Evolutionary conservation across 2,888 invertebrate species (phyloP).

Genomic region (Brachypalpus laphriformis): DNA sequence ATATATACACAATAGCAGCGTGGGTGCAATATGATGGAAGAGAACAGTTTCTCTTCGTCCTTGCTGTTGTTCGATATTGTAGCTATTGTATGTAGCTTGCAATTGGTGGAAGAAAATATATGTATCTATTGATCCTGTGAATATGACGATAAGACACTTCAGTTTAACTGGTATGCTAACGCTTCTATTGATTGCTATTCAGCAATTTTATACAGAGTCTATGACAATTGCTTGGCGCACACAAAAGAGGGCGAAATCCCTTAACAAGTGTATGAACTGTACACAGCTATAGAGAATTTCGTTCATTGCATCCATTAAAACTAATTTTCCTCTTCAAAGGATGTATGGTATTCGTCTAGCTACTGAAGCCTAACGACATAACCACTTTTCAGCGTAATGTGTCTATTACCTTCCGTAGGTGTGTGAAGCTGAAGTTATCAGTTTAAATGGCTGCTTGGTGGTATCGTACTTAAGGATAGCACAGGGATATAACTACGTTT

Average conservation of each 20-base stretch:
- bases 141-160: constrained; percentile 34
- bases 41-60: not conserved
- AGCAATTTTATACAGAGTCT: constrained; percentile 5
- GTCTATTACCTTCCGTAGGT: constrained; percentile 29
- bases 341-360: not conserved
- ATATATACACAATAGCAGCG: constrained; percentile 4
- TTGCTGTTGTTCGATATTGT: not conserved
- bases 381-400: constrained; percentile 26
- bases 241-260: not conserved
- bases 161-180: constrained; percentile 13
- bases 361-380: constrained; percentile 22
- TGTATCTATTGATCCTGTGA: constrained; percentile 8
- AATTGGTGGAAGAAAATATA: not conserved
- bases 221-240: not conserved
- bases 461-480: constrained; percentile 16
- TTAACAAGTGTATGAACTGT: not conserved
- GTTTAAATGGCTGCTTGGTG: constrained; percentile 57
- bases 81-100: not conserved
- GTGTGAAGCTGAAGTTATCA: constrained; percentile 32
- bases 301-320: constrained; percentile 32
- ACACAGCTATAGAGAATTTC: not conserved
- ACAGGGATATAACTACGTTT: constrained; percentile 20
- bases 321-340: constrained; percentile 32
- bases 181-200: constrained; percentile 27
- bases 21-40: not conserved